These are phyloP conservation scores for Eupithecia abbreviata DNA, from an alignment of 2,888 invertebrate species.

Conservation along the genomic window DNA sequence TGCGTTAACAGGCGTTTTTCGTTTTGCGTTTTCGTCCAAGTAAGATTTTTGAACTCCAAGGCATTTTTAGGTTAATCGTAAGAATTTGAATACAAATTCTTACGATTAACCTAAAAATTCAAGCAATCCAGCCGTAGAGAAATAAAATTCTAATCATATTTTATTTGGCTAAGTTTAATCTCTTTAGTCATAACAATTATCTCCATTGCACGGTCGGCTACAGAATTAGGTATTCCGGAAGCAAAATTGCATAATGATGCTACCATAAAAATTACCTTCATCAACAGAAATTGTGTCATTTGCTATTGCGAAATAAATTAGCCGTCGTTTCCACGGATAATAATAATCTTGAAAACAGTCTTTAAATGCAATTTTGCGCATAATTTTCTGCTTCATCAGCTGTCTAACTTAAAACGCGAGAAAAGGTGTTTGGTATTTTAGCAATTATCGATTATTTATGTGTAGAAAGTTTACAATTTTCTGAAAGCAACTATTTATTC, in stretches of 20 bases:
- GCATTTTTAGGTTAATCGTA: background rate
- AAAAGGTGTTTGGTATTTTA: conserved; percentile 22
- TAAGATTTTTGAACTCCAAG: background rate
- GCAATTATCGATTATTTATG: conserved; percentile 14
- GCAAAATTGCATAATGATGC: conserved; percentile 39
- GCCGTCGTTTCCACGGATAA: conserved; percentile 37
- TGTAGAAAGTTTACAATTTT: conserved; percentile 19
- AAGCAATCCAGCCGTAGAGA: too few species aligned
- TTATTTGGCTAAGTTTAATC: background rate
- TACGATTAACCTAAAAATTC: too few species aligned
- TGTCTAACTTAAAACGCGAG: conserved; percentile 22
- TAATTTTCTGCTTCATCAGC: conserved; percentile 34
- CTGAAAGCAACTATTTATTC: background rate
- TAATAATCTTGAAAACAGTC: conserved; percentile 37
- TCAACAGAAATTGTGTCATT: conserved; percentile 38
- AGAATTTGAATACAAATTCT: too few species aligned
- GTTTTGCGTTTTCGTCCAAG: background rate
- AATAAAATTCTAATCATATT: background rate
- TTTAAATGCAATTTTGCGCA: conserved; percentile 31
- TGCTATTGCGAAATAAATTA: conserved; percentile 37
- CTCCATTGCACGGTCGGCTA: conserved; percentile 28
- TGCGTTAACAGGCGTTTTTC: too few species aligned
- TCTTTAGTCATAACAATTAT: conserved; percentile 8
- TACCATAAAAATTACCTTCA: conserved; percentile 40
- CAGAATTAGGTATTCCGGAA: conserved; percentile 35